Conservation (phyloP, 2,888 invertebrate species). For the Phoronis australis region DNA sequence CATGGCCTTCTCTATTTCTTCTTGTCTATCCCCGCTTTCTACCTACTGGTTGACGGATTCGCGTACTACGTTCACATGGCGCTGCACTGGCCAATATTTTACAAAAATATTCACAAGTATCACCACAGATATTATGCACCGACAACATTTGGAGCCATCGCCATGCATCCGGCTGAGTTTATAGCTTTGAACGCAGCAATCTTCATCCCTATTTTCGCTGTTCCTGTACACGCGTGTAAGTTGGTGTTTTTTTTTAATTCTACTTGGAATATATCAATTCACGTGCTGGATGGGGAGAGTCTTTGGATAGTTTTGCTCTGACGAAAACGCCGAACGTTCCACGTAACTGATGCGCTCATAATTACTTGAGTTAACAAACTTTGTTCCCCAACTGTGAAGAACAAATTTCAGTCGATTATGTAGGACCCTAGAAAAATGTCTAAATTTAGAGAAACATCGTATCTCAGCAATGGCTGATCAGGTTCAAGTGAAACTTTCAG, state of each 20-base stretch:
- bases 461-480: no score
- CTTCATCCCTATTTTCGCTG: conserved; percentile 61
- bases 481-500: no score
- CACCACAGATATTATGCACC: conserved; percentile 74
- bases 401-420: no score
- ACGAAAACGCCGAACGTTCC: no score
- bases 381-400: no score
- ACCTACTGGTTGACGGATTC: conserved; percentile 62
- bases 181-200: conserved; percentile 63
- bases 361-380: no score
- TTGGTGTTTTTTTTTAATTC: conserved; percentile 20
- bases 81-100: conserved; percentile 64
- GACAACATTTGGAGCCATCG: conserved; percentile 70
- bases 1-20: conserved; percentile 66
- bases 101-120: conserved; percentile 66
- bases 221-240: conserved; percentile 68
- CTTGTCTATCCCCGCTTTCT: conserved; percentile 63
- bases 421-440: no score
- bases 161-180: conserved; percentile 70
- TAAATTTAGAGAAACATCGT: no score
- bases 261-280: no score
- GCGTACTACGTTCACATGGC: conserved; percentile 61
- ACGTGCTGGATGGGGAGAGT: no score
- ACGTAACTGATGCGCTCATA: no score
- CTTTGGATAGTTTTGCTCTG: no score